These are phyloP conservation scores for Sebastes matsubarae DNA, from an alignment of 2,797 vertebrate species.

Conservation along the genomic window DNA sequence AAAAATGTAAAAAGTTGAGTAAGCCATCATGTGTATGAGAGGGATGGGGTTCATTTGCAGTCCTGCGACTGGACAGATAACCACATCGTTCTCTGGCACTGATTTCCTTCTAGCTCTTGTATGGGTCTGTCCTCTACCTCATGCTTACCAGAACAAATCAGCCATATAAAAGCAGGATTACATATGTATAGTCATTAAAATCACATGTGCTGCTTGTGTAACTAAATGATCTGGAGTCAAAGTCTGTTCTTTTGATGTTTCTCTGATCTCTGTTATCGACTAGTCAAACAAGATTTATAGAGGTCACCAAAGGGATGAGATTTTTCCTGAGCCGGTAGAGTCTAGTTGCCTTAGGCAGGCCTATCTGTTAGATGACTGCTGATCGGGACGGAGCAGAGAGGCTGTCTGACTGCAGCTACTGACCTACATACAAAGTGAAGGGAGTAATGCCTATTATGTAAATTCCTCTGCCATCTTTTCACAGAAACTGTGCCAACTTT, in stretches of 20 bases:
- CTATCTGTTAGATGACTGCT: constrained; percentile 44
- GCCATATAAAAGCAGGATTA: constrained; percentile 30
- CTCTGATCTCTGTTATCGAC: constrained; percentile 1
- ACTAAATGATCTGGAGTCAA: not conserved
- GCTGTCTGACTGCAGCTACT: constrained; percentile 66
- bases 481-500: constrained; percentile 74
- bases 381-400: constrained; percentile 49
- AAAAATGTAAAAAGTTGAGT: not conserved
- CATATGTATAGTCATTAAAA: not conserved
- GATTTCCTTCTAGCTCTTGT: not conserved
- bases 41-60: not conserved
- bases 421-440: constrained; percentile 80
- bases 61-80: constrained; percentile 25
- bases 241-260: not conserved
- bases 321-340: not conserved
- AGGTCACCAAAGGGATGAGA: constrained; percentile 27
- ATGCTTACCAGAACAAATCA: constrained; percentile 32
- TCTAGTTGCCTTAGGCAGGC: constrained; percentile 29
- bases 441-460: constrained; percentile 79
- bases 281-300: constrained; percentile 12
- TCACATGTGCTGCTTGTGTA: not conserved
- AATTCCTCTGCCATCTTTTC: constrained; percentile 78
- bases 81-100: not conserved
- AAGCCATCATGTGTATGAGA: not conserved
- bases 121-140: not conserved